Conservation (phyloP, 2,888 invertebrate species). For the Strigamia crassipes region DNA sequence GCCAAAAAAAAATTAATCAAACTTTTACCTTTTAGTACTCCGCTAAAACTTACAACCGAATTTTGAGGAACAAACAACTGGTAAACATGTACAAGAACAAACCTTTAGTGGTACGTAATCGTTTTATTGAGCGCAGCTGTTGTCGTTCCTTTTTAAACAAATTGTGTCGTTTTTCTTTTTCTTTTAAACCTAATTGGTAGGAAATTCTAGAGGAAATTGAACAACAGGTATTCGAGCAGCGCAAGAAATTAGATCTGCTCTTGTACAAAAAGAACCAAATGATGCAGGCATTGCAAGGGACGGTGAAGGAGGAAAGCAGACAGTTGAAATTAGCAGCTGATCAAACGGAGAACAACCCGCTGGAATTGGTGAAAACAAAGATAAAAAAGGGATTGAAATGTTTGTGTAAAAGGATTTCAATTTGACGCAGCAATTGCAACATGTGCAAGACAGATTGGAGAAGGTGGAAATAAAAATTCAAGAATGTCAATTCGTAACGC, state of each 20-base stretch:
- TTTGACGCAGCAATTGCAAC: constrained; percentile 26
- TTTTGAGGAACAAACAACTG: constrained; percentile 16
- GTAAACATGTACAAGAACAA: constrained; percentile 29
- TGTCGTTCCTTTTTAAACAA: not conserved
- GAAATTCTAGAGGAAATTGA: constrained; percentile 38
- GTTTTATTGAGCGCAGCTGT: not conserved
- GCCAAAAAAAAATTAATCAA: not conserved
- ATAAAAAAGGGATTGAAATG: not conserved
- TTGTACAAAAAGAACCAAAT: not conserved
- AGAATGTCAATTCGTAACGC: constrained; percentile 10
- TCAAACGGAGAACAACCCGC: not conserved
- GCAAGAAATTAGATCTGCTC: not conserved
- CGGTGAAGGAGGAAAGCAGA: constrained; percentile 1
- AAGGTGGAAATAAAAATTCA: constrained; percentile 35
- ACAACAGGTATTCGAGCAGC: constrained; percentile 12
- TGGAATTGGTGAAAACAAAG: constrained; percentile 11
- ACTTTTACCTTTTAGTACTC: not conserved
- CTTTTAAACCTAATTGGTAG: not conserved
- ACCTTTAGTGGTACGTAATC: not conserved
- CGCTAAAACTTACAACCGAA: not conserved
- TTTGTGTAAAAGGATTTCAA: constrained; percentile 10
- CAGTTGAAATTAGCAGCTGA: constrained; percentile 7
- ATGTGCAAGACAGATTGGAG: constrained; percentile 8
- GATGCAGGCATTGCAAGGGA: not conserved
- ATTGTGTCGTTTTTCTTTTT: not conserved